These are phyloP conservation scores for Capra hircus DNA, from an alignment of 2,113 vertebrate genomes.

Conservation along the genomic window DNA sequence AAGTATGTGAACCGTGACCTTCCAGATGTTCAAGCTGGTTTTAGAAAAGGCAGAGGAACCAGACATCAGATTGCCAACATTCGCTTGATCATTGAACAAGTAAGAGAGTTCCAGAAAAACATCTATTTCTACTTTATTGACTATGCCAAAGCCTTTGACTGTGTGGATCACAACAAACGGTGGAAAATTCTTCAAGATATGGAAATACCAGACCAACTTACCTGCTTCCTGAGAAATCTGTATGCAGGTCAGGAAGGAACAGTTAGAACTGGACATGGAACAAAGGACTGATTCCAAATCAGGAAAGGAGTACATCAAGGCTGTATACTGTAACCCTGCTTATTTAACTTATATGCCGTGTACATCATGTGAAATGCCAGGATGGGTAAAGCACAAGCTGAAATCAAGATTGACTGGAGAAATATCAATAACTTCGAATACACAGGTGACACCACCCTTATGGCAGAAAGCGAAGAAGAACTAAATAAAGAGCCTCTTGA, in stretches of 20 bases:
- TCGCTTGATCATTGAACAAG: fast-evolving
- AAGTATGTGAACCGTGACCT: neutral
- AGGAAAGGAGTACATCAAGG: neutral
- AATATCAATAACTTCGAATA: neutral
- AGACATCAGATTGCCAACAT: neutral
- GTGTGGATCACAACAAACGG: neutral
- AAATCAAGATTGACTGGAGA: neutral
- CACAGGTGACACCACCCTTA: neutral
- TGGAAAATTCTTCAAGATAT: neutral
- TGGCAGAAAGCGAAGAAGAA: neutral
- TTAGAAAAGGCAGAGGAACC: neutral
- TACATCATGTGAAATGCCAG: neutral
- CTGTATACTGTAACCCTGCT: neutral
- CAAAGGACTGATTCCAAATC: neutral
- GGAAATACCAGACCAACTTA: neutral
- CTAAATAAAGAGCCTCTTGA: neutral
- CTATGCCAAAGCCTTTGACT: neutral
- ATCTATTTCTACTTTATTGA: neutral
- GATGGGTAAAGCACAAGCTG: neutral
- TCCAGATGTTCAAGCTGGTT: neutral
- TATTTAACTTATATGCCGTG: neutral
- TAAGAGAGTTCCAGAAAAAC: neutral
- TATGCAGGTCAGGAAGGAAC: neutral
- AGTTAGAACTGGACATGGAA: neutral
- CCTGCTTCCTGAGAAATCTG: neutral